Evolutionary conservation across 2,113 vertebrate species (phyloP).

Genomic region (Myocastor coypus): DNA sequence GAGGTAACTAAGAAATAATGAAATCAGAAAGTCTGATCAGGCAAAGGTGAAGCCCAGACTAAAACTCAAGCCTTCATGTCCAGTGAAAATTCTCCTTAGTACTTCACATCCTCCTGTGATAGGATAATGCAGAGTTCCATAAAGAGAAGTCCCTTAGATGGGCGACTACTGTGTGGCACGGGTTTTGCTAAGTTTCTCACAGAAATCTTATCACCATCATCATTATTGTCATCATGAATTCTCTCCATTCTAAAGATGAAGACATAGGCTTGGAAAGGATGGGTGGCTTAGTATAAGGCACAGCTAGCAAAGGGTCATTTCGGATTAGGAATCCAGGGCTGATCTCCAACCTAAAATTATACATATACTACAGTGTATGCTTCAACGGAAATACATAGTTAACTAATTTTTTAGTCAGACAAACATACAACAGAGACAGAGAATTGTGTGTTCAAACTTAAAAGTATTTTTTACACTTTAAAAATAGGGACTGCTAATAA

Average conservation of each 20-base stretch:
- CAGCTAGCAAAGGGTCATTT: neutral
- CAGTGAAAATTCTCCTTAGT: neutral
- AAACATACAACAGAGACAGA: neutral
- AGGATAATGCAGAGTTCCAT: neutral
- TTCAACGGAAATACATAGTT: neutral
- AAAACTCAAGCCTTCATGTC: neutral
- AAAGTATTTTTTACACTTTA: neutral
- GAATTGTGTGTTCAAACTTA: neutral
- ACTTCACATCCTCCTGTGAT: neutral
- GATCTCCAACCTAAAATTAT: neutral
- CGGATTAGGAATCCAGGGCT: neutral
- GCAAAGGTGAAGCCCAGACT: neutral
- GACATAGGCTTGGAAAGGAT: neutral
- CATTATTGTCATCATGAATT: neutral
- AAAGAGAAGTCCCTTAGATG: neutral
- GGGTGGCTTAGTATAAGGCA: neutral
- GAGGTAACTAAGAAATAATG: neutral
- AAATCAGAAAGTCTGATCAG: neutral
- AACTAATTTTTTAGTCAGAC: neutral
- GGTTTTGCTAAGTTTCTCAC: neutral
- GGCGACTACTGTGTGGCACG: neutral
- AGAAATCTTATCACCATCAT: neutral
- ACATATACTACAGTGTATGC: neutral
- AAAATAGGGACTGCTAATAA: neutral
- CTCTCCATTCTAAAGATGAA: neutral